Evolutionary conservation across 2,113 vertebrate genomes (phyloP), one percentile per base, ranked within the genome.

Genomic region (Daboia siamensis): DNA sequence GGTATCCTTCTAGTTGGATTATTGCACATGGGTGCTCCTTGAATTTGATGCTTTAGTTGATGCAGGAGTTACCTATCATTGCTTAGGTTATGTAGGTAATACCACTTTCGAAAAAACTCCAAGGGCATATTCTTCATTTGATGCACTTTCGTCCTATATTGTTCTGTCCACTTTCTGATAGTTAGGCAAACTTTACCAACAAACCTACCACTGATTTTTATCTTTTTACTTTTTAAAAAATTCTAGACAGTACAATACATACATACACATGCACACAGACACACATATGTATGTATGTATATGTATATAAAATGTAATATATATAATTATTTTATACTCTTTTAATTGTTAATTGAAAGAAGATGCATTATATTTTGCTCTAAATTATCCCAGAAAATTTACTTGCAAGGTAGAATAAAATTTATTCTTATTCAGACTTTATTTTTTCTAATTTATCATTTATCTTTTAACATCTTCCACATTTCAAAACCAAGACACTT

Each of bases 241-340:
- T 10, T 51, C 48, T 51, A 51, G 48, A 51, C 48, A 8, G 48
- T 48, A 48, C 6, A 48, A 48, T 46, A 46, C 44, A 3, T 46
- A 46, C 44, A 3, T 7, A 48, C 7, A 1, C 8, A 48, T 6
- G 5, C 6, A 48, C 1, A 1, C 9, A 51, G 5, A 48, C 1
- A 1, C 9, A 51, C 1, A 8, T 9, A 51, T 8, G 48, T 51
- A 51, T 8, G 48, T 51, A 9, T 51, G 48, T 51, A 51, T 51
- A 51, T 51, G 48, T 51, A 51, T 51, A 51, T 51, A 51, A 51
- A 51, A 51, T 51, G 8, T 51, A 51, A 51, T 51, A 51, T 51
- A 51, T 51, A 51, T 51, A 51, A 51, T 51, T 51, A 33, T 80
- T 80, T 80, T 80, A 80, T 80, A 33, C 69, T 39, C n/a, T 33